Base-by-base conservation (phyloP, 2,113 vertebrate species). In the Recurvirostra avosetta region DNA sequence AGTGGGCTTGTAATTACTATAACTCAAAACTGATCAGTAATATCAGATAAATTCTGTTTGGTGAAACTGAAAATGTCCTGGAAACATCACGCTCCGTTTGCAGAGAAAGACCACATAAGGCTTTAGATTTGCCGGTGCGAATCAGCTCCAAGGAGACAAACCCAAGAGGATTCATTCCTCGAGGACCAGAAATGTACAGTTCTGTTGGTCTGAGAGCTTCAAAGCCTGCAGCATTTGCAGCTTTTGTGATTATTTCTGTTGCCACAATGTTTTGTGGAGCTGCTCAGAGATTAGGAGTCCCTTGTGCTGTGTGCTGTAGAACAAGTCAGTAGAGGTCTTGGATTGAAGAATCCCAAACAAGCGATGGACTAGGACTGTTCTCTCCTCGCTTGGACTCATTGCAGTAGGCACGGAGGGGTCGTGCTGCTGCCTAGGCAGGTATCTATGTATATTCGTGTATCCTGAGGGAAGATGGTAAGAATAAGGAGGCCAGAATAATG, bases 61-160 rank as follows among this genome's bases (percentile, higher is more conserved):
- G 41, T 71, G 62, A 38, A 66, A 15, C 43, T 30, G 8, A 14
- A 52, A 43, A 5, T 32, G 22, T 32, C 8, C 66, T 38, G 22
- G 26, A 52, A 79, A 23, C 2, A 9, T 5, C n/a, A 5, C 1
- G 0, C 6, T 58, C 32, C 1, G 0, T 25, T 63, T 72, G n/a
- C 19, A 52, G 50, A n/a, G 34, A 62, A 38, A 45, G 34, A 18
- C 55, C 18, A 21, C 2, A 1, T 29, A 16, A 58, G 3, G 13
- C 14, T 86, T 73, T 23, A 17, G 15, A 13, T 76, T 85, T 77
- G 4, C 11, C 15, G 36, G 18, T 9, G 15, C 58, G 21, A 62
- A 59, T 41, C 47, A 38, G 10, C 52, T 71, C n/a, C 21, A 7
- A 19, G 43, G 25, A 89, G 47, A 41, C 47, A 63, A 56, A 85